These are phyloP conservation scores for Drosophila picticornis DNA, from an alignment of 2,888 invertebrate species.

Conservation along the genomic window DNA sequence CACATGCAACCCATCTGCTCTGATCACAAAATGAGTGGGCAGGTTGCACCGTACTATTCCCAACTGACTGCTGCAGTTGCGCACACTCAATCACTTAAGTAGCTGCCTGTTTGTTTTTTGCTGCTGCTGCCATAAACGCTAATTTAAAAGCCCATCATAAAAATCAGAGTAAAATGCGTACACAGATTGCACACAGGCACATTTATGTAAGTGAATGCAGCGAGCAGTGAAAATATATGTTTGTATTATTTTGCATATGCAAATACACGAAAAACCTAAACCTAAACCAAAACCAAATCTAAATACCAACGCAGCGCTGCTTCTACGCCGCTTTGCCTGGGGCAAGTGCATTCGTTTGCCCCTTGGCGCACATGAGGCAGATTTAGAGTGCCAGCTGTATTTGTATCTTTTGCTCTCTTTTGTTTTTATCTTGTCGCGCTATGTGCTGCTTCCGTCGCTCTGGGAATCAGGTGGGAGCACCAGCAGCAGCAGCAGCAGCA, in stretches of 20 bases:
- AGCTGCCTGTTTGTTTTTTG: not conserved
- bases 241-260: slow-evolving; percentile 67
- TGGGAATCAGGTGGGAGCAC: slow-evolving; percentile 61
- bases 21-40: slow-evolving; percentile 22
- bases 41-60: slow-evolving; percentile 4
- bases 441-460: slow-evolving; percentile 42
- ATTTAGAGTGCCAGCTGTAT: slow-evolving; percentile 63
- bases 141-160: slow-evolving; percentile 61
- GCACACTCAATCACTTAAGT: slow-evolving; percentile 55
- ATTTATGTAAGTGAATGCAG: slow-evolving; percentile 68
- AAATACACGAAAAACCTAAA: not conserved
- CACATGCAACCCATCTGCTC: not conserved
- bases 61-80: slow-evolving; percentile 30
- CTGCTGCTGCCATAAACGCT: slow-evolving; percentile 51
- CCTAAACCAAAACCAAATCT: slow-evolving; percentile 26
- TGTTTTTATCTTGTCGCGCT: slow-evolving; percentile 69
- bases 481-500: slow-evolving; percentile 39
- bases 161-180: slow-evolving; percentile 43
- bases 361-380: slow-evolving; percentile 73
- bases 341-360: slow-evolving; percentile 34
- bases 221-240: slow-evolving; percentile 58
- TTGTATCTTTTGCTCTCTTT: slow-evolving; percentile 19
- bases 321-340: slow-evolving; percentile 58
- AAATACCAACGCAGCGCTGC: slow-evolving; percentile 47
- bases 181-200: slow-evolving; percentile 40